These are phyloP conservation scores for Pelecanoides urinatrix DNA, from an alignment of 2,113 vertebrate species.

Conservation along the genomic window DNA sequence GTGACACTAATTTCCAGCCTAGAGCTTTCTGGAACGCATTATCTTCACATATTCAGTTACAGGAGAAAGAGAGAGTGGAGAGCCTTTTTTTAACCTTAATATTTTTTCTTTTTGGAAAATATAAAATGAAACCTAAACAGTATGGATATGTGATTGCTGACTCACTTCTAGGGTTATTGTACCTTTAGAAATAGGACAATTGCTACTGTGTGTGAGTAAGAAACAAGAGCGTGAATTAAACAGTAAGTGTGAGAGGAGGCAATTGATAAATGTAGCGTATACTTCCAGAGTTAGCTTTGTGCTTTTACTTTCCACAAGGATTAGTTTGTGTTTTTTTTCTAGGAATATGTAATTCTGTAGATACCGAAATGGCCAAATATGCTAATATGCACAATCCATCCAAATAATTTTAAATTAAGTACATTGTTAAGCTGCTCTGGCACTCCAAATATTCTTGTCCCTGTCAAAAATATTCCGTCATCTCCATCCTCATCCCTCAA, in stretches of 20 bases:
- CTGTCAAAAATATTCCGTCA: accelerated
- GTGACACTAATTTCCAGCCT: not conserved
- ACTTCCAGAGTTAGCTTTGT: not conserved
- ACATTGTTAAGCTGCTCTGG: not conserved
- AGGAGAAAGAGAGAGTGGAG: not conserved
- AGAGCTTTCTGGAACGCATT: not conserved
- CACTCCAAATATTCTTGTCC: not conserved
- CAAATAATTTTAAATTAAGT: not conserved
- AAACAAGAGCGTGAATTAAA: not conserved
- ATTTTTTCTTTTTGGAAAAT: not conserved
- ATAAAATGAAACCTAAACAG: not conserved
- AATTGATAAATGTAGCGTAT: not conserved
- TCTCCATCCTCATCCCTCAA: not conserved
- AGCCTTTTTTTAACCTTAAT: not conserved
- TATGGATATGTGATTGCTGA: not conserved
- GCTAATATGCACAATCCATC: not conserved
- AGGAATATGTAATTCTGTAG: not conserved
- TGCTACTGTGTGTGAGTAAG: not conserved
- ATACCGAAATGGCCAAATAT: not conserved
- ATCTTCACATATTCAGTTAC: not conserved
- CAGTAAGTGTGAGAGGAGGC: not conserved
- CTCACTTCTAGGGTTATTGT: not conserved
- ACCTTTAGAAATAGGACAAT: not conserved
- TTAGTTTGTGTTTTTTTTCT: not conserved
- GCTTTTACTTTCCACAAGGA: not conserved